Percentiles rank a stretch among this genome's conserved stretches.
These are phyloP conservation scores for Alligator sinensis DNA, from an alignment of 2,113 vertebrate genomes.

Conservation along the genomic window DNA sequence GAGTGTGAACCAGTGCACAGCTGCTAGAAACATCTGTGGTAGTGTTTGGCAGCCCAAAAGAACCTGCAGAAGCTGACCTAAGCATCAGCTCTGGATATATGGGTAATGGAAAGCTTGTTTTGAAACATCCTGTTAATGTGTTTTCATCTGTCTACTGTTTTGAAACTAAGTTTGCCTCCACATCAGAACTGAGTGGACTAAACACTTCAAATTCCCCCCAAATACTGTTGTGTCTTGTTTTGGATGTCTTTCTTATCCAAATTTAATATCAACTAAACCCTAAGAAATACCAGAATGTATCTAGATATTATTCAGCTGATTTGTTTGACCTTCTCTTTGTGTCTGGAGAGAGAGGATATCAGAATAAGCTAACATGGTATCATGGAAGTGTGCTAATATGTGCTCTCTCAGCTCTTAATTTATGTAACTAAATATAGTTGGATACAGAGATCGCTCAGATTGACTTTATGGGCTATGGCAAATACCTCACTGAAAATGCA, in stretches of 20 bases:
- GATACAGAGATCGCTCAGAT: not conserved
- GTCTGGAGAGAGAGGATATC: not conserved
- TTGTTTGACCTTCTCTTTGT: not conserved
- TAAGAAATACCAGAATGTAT: not conserved
- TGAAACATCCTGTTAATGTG: not conserved
- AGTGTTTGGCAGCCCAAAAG: not conserved
- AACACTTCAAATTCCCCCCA: not conserved
- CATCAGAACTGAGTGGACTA: not conserved
- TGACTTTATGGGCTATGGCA: not conserved
- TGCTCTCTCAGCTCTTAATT: not conserved
- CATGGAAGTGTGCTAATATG: not conserved
- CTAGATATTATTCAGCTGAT: not conserved
- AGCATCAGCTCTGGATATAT: not conserved
- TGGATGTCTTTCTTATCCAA: not conserved
- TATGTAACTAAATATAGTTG: not conserved
- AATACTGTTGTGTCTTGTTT: not conserved
- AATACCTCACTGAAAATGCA: not conserved
- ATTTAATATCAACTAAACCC: not conserved
- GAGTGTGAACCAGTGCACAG: accelerated
- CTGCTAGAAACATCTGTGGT: not conserved
- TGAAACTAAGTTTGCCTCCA: not conserved
- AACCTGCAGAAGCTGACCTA: too few species aligned
- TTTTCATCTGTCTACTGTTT: not conserved
- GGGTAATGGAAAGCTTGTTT: not conserved
- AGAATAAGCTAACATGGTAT: not conserved